Conservation (phyloP, 1,140 invertebrate genomes). For the Protaetia brevitarsis region DNA sequence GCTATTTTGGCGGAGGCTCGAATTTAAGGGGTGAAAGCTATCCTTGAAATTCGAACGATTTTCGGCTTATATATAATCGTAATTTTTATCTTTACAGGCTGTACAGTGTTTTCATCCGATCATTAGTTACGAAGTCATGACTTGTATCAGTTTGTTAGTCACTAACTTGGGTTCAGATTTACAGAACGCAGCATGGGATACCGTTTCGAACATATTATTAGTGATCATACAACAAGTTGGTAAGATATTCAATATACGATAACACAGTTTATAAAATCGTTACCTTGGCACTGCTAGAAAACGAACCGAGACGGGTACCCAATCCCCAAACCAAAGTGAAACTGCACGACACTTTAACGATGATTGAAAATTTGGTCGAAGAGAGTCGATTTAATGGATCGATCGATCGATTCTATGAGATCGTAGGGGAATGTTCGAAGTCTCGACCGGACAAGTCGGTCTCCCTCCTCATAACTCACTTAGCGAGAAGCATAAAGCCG, state of each 20-base stretch:
- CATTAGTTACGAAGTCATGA: constrained; percentile 83
- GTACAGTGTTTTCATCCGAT: constrained; percentile 68
- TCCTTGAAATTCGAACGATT: neutral
- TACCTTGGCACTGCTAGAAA: neutral
- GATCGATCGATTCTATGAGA: constrained; percentile 67
- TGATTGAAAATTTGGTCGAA: constrained; percentile 71
- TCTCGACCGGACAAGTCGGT: constrained; percentile 70
- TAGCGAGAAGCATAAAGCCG: constrained; percentile 60
- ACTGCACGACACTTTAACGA: constrained; percentile 73
- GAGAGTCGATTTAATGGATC: constrained; percentile 66
- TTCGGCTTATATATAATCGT: neutral
- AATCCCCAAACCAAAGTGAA: constrained; percentile 8
- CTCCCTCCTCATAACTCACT: constrained; percentile 63
- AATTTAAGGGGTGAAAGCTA: too few species aligned
- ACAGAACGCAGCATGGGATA: constrained; percentile 79
- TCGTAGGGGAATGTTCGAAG: constrained; percentile 74
- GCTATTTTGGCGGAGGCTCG: too few species aligned
- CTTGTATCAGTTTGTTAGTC: constrained; percentile 76
- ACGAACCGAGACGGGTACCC: neutral
- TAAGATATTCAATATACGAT: too few species aligned
- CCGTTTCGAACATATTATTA: constrained; percentile 71
- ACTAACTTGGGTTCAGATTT: constrained; percentile 64
- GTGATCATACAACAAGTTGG: constrained; percentile 52
- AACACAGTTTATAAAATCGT: neutral
- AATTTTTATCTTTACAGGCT: constrained; percentile 55